A percentile compares a stretch with the other conserved stretches of the same genome.
phyloP scores from a whole-genome alignment of 2,113 vertebrate genomes.

The Spea multiplicata region DNA sequence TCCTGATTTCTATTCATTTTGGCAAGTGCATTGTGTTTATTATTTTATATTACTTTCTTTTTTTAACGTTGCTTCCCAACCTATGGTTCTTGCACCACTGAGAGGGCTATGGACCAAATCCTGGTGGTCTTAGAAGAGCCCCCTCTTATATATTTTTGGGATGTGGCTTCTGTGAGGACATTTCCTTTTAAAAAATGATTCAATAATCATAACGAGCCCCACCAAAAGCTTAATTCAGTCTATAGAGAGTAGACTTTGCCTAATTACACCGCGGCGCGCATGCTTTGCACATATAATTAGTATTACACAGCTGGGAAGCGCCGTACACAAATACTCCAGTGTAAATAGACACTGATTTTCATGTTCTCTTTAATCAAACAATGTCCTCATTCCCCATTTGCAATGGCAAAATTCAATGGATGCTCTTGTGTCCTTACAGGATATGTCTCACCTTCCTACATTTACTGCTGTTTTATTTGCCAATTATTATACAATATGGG shows the following conservation, averaged over 20 bases:
- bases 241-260: not conserved
- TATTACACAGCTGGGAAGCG: slow-evolving; percentile 1
- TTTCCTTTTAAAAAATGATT: too few species aligned
- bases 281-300: slow-evolving; percentile 15
- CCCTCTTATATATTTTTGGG: too few species aligned
- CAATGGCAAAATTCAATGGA: not conserved
- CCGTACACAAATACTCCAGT: slow-evolving; percentile 19
- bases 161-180: too few species aligned
- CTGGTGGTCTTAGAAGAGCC: too few species aligned
- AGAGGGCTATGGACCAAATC: too few species aligned
- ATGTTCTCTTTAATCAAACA: slow-evolving; percentile 18
- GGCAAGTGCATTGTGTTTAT: too few species aligned
- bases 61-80: too few species aligned
- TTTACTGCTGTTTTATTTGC: not conserved
- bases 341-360: slow-evolving; percentile 28
- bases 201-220: too few species aligned
- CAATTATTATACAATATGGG: not conserved
- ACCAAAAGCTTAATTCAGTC: too few species aligned
- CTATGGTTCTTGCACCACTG: too few species aligned
- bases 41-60: too few species aligned
- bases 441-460: slow-evolving; percentile 7
- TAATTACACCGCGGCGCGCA: not conserved
- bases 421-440: not conserved
- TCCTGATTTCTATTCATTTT: too few species aligned
- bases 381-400: not conserved